Evolutionary conservation across 2,888 invertebrate species (phyloP), one percentile per base, ranked within the genome.

Genomic region (Macaria notata): DNA sequence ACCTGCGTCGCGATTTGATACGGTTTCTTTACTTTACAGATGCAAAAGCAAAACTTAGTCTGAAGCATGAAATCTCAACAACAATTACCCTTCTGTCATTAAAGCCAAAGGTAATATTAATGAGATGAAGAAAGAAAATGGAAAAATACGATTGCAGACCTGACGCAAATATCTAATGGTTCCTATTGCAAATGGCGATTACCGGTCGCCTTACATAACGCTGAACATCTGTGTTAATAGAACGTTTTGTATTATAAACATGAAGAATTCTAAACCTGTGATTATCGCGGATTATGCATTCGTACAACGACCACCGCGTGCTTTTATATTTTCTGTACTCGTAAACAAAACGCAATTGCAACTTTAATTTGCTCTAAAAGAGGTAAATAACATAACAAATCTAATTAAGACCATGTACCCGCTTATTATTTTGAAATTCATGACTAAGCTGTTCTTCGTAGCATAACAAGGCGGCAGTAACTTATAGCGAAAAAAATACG

Each of bases 211-310:
- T 88, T 87, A 83, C 75, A 78, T 86, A 88, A 88, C 72, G 66
- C 66, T 84, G 84, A 81, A 75, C 86, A 88, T 86, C 84, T 88
- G 83, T 88, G 88, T 88, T 85, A 88, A 86, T 83, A 76, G 78
- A 76, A 75, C 75, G 70, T 75, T 78, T 78, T 76, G 72, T 78
- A 71, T 72, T 65, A 68, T 67, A 69, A 70, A 76, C 66, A 65
- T 52, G 57, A 66, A 67, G 64, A 65, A 71, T 72, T 66, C 65
- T 60, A 64, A 66, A 63, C 61, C 52, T 47, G 53, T 62, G 47
- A 62, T 51, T 65, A 63, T 54, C 33, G 33, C 33, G 33, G 7
- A 36, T 36, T 36, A 36, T 36, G 33, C 33, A 36, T 39, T 49
- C 44, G 51, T 54, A 54, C 7, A 36, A 36, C 33, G 7, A 36